Base-by-base conservation (phyloP, 2,113 vertebrate species). In the Ceratotherium simum region DNA sequence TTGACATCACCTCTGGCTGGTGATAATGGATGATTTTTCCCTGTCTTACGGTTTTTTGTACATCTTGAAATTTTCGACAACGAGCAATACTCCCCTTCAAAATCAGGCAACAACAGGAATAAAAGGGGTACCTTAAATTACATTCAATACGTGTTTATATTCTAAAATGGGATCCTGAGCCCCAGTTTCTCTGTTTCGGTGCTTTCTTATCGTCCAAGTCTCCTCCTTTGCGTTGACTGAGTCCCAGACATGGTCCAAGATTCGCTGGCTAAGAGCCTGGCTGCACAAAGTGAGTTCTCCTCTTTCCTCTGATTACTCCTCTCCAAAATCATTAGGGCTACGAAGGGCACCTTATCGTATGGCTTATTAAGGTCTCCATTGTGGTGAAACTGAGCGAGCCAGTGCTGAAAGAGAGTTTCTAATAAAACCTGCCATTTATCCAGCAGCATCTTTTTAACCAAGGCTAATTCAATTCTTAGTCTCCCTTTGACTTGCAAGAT, bases 301-400 rank as follows among this genome's bases (percentile, higher is more conserved):
- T 14, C 51, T 70, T 70, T 8, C 27, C 20, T 72, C 46, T 13
- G 72, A 6, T 33, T 6, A 2, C 12, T n/a, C 12, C 20, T 65
- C 33, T 31, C 3, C 0, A 27, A 20, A 78, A 5, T 33, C 39
- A 33, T 16, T 3, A 31, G 39, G 36, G 8, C 33, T 8, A 4
- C 2, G 0, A 36, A 84, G 36, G 51, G 20, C 51, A 76, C 11
- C 1, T 6, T 2, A 10, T 5, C 0, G 3, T 18, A 17, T 16
- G 6, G 11, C 33, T 84, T 31, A 20, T 23, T 39, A 42, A 89
- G 54, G 23, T 78, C 39, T 70, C 69, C 29, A 0, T 27, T 16
- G 9, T 31, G 21, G 18, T 64, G 29, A 85, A 69, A 70, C 14
- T 16, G 54, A 93, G 65, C 23, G 73, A 92, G 6, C 6, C n/a